These are phyloP conservation scores for Drosophila affinis DNA, from an alignment of 2,888 invertebrate genomes.

Conservation along the genomic window DNA sequence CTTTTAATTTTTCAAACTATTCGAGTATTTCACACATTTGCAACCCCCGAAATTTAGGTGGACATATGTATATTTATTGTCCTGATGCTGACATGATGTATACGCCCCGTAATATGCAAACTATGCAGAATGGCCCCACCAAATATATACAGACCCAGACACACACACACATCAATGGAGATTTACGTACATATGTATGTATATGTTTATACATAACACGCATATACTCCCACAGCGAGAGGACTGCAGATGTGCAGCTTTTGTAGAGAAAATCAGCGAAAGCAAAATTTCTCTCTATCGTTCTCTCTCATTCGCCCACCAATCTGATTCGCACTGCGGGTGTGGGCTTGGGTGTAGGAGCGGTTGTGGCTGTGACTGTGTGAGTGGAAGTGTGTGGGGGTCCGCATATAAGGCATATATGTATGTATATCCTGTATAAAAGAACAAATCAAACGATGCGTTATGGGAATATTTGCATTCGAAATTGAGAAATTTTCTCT, in stretches of 20 bases:
- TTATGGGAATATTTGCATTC: slow-evolving; percentile 68
- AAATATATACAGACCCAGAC: slow-evolving; percentile 19
- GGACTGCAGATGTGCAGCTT: slow-evolving; percentile 1
- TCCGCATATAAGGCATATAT: slow-evolving; percentile 1
- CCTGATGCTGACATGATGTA: slow-evolving; percentile 49
- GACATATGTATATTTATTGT: not conserved
- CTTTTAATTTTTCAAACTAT: not conserved
- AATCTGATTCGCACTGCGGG: slow-evolving; percentile 13
- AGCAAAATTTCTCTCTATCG: slow-evolving; percentile 11
- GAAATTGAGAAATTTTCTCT: slow-evolving; percentile 65
- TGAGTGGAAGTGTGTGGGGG: too few relatives aligned
- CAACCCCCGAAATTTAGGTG: slow-evolving; percentile 5
- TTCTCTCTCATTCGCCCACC: not conserved
- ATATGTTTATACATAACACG: not conserved
- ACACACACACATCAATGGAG: not conserved
- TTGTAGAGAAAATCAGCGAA: slow-evolving; percentile 11
- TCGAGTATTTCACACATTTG: not conserved
- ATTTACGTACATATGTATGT: too few relatives aligned
- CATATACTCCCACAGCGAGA: not conserved
- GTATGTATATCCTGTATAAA: slow-evolving; percentile 11
- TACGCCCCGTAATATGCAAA: slow-evolving; percentile 49
- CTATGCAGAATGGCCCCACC: slow-evolving; percentile 17
- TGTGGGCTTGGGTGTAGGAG: not conserved
- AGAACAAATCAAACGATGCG: slow-evolving; percentile 58
- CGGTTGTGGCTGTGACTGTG: too few relatives aligned